Evolutionary conservation across 1,140 invertebrate genomes (phyloP), one percentile per base, ranked within the genome.

Genomic region (Drosophila nigromelanica): DNA sequence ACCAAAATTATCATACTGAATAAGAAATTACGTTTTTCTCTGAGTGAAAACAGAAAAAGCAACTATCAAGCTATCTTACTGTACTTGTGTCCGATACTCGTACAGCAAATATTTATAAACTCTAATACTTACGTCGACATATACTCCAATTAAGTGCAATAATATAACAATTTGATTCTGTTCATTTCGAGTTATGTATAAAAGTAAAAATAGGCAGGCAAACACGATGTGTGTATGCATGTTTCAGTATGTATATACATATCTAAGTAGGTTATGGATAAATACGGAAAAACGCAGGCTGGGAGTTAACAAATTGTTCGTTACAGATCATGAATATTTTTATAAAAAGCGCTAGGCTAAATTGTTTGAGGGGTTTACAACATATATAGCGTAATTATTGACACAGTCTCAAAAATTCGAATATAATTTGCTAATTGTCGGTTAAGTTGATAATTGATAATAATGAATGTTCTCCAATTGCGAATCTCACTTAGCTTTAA

Each of bases 141-240:
- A 73, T 83, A 83, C 60, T 85, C 76, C 63, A 79, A 72, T 14
- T 50, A 82, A 76, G 80, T 83, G 64, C 80, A 76, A 73, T 55
- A 73, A 68, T 77, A 77, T 70, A 68, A 58, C 63, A 83, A 47
- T 77, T 67, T 14, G 12, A 58, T 73, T 48, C 67, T 72, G 72
- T 83, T 83, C 21, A 75, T 60, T 55, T 78, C 70, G 59, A 75
- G 21, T 33, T 63, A 50, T 43, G 55, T 67, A 52, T 21, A 47
- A 61, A 48, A 42, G 37, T n/a, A n/a, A 42, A 61, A 48, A 37
- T 73, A 74, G 51, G 7, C 56, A 69, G 56, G 45, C 30, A 35
- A 69, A 70, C 51, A 62, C 50, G 61, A 54, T 54, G 40, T 39
- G 39, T 47, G 8, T 35, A 35, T 35, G 21, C 3, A 24, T 24